A percentile compares a stretch with the other conserved stretches of the same genome.
phyloP scores from a whole-genome alignment of 2,888 invertebrate species.

The Eupithecia vulgata region DNA sequence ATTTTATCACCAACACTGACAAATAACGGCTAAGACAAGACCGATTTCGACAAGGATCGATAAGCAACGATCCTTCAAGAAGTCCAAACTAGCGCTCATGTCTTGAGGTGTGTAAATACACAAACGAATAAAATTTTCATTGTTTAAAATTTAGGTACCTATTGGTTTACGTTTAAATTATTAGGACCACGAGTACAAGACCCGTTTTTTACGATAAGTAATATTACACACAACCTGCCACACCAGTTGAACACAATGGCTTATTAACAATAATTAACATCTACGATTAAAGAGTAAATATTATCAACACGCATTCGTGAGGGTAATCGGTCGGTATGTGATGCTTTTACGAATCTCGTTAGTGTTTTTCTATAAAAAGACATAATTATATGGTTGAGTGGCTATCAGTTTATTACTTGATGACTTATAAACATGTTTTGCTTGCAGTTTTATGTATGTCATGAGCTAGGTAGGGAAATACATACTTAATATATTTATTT shows the following conservation, averaged over 20 bases:
- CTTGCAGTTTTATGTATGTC: neutral
- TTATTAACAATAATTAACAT: slow-evolving; percentile 39
- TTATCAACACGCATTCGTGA: slow-evolving; percentile 31
- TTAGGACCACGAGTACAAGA: neutral
- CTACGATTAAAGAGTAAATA: slow-evolving; percentile 26
- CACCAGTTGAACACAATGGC: slow-evolving; percentile 40
- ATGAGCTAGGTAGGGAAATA: neutral
- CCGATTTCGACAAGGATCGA: too few species aligned
- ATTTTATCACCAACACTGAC: too few species aligned
- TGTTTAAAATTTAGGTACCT: neutral
- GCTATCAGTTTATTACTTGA: slow-evolving; percentile 8
- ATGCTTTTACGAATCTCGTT: slow-evolving; percentile 27
- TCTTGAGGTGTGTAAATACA: too few species aligned
- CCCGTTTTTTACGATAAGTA: slow-evolving; percentile 25
- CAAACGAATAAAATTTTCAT: too few species aligned
- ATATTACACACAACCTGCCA: slow-evolving; percentile 32
- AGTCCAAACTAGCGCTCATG: too few species aligned
- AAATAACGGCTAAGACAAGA: too few species aligned
- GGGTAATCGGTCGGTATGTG: slow-evolving; percentile 35
- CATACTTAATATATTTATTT: neutral
- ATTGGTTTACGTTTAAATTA: neutral
- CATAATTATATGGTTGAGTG: slow-evolving; percentile 17
- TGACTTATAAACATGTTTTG: neutral
- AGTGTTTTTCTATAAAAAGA: slow-evolving; percentile 26
- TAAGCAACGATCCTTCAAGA: too few species aligned